These are phyloP conservation scores for Phasianus colchicus DNA, from an alignment of 2,113 vertebrate species.

Conservation along the genomic window DNA sequence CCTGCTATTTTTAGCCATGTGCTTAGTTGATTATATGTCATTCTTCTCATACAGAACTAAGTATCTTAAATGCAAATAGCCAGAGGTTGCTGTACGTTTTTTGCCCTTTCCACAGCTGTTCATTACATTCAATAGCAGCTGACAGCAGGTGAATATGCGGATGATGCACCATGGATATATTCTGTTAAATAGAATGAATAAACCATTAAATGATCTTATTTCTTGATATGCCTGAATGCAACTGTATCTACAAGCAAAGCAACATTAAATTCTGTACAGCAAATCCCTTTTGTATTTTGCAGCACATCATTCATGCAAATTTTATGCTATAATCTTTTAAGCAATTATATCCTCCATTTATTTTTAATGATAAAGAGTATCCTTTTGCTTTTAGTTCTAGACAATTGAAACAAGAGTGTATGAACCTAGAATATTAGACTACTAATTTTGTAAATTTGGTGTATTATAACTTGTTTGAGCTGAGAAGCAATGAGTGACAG, in stretches of 20 bases:
- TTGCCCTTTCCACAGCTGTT: conserved; percentile 70
- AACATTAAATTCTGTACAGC: conserved; percentile 33
- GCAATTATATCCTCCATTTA: conserved; percentile 45
- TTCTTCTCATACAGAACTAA: conserved; percentile 63
- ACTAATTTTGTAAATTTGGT: background rate
- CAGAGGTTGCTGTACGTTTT: conserved; percentile 56
- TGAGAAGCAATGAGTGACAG: background rate
- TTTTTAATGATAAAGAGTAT: conserved; percentile 44
- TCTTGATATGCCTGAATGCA: conserved; percentile 63
- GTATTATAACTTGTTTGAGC: background rate
- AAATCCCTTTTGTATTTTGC: conserved; percentile 46
- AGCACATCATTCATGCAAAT: conserved; percentile 62
- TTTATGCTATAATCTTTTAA: conserved; percentile 55
- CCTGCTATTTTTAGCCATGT: conserved; percentile 22
- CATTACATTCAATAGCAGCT: conserved; percentile 71
- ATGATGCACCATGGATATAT: conserved; percentile 74
- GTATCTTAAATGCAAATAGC: conserved; percentile 72
- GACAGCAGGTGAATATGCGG: conserved; percentile 73
- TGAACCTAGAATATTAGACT: background rate
- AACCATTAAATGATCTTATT: conserved; percentile 73
- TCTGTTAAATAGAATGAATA: conserved; percentile 78
- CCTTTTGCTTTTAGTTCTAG: conserved; percentile 34
- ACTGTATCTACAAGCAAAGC: conserved; percentile 45
- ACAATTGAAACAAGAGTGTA: conserved; percentile 20
- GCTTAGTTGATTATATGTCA: conserved; percentile 50